phyloP scores from a whole-genome alignment of 2,888 invertebrate species.

The Platypus cylindrus region DNA sequence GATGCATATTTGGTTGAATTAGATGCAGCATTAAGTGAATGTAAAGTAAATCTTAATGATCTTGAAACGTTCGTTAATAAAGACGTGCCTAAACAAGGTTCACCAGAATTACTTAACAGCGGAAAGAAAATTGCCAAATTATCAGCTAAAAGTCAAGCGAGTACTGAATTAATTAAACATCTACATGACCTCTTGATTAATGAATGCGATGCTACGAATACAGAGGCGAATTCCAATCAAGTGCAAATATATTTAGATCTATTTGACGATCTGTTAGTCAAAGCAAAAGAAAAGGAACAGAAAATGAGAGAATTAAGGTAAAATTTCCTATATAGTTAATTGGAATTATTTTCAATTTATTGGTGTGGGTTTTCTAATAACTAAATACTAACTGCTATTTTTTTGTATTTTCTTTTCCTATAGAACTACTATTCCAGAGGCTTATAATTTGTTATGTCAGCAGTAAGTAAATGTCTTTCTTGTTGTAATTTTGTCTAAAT shows the following conservation, averaged over 20 bases:
- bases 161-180: constrained; percentile 70
- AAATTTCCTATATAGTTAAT: constrained; percentile 12
- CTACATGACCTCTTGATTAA: constrained; percentile 59
- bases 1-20: constrained; percentile 73
- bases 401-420: constrained; percentile 28
- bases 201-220: constrained; percentile 56
- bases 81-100: constrained; percentile 41
- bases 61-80: constrained; percentile 52
- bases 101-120: constrained; percentile 44
- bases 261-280: constrained; percentile 54
- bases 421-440: constrained; percentile 43
- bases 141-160: constrained; percentile 66
- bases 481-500: constrained; percentile 4
- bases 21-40: constrained; percentile 58
- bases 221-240: constrained; percentile 52
- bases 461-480: constrained; percentile 39
- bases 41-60: constrained; percentile 50
- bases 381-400: constrained; percentile 28
- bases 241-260: constrained; percentile 51
- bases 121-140: constrained; percentile 63
- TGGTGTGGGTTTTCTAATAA: constrained; percentile 19
- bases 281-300: constrained; percentile 61
- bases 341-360: constrained; percentile 7
- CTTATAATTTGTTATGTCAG: constrained; percentile 45
- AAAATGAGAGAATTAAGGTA: constrained; percentile 69